A percentile compares a stretch with the other conserved stretches of the same genome.
phyloP scores from a whole-genome alignment of 2,888 invertebrate species.

The Eudasyphora cyanicolor region DNA sequence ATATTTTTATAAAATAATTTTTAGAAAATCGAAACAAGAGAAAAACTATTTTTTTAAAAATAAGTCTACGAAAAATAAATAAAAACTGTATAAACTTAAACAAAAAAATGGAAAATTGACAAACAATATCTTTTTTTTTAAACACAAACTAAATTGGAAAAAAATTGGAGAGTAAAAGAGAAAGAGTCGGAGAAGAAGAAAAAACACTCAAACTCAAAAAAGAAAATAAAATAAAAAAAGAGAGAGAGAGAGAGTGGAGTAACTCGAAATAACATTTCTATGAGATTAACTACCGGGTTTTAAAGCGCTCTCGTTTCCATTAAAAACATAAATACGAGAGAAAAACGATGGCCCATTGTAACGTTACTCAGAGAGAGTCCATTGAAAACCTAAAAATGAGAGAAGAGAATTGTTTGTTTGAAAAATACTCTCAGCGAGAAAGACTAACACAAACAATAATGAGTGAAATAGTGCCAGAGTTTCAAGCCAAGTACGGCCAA shows the following conservation, averaged over 20 bases:
- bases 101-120: conserved; percentile 39
- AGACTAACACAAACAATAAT: background rate
- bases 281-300: conserved; percentile 12
- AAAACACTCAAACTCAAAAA: background rate
- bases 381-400: no score
- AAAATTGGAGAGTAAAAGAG: no score
- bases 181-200: no score
- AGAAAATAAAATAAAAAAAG: background rate
- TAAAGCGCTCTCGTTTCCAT: background rate
- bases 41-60: conserved; percentile 54
- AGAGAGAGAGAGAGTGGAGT: background rate
- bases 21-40: conserved; percentile 29
- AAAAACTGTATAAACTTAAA: conserved; percentile 59
- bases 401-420: no score
- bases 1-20: conserved; percentile 38
- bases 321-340: no score
- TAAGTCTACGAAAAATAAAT: conserved; percentile 50
- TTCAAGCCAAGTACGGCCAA: no score
- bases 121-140: conserved; percentile 48
- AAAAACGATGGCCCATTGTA: no score
- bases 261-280: background rate
- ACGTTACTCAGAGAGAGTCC: no score
- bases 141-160: background rate
- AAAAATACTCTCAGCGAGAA: no score
- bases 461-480: background rate